Conservation (phyloP, 2,888 invertebrate species). For the Watsonalla binaria region DNA sequence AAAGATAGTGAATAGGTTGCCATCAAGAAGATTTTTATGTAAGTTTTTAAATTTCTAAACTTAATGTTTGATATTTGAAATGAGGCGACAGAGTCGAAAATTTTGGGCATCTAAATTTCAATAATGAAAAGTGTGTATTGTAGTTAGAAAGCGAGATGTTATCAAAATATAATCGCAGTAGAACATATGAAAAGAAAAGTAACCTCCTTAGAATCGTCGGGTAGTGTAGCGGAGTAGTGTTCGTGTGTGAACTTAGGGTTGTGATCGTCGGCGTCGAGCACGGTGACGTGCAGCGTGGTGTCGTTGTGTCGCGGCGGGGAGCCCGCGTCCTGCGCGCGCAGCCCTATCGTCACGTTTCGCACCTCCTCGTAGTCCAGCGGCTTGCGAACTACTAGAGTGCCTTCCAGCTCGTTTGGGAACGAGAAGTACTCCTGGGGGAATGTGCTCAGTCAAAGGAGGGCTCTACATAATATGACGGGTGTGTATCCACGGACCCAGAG, state of each 20-base stretch:
- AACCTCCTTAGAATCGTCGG: conserved; percentile 78
- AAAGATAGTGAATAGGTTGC: no score
- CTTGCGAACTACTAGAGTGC: conserved; percentile 87
- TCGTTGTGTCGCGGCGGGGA: conserved; percentile 87
- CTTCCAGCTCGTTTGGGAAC: conserved; percentile 91
- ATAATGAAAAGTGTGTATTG: no score
- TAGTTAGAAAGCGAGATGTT: not conserved
- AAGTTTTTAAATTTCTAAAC: no score
- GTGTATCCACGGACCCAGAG: not conserved
- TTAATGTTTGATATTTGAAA: no score
- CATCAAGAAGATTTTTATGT: no score
- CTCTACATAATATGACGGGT: not conserved
- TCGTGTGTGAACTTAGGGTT: conserved; percentile 90
- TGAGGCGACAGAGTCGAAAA: no score
- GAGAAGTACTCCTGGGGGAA: conserved; percentile 84
- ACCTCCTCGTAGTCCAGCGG: conserved; percentile 90
- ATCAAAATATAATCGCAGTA: no score
- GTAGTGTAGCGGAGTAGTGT: conserved; percentile 84
- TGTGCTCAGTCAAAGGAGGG: not conserved
- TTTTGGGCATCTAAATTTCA: no score
- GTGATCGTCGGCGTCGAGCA: conserved; percentile 94
- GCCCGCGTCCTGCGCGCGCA: conserved; percentile 89
- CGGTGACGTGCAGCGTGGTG: conserved; percentile 84
- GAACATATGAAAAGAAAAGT: conserved; percentile 6
- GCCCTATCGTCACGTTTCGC: conserved; percentile 86